Evolutionary conservation across 2,113 vertebrate species (phyloP), one percentile per base, ranked within the genome.

Genomic region (Eira barbara): DNA sequence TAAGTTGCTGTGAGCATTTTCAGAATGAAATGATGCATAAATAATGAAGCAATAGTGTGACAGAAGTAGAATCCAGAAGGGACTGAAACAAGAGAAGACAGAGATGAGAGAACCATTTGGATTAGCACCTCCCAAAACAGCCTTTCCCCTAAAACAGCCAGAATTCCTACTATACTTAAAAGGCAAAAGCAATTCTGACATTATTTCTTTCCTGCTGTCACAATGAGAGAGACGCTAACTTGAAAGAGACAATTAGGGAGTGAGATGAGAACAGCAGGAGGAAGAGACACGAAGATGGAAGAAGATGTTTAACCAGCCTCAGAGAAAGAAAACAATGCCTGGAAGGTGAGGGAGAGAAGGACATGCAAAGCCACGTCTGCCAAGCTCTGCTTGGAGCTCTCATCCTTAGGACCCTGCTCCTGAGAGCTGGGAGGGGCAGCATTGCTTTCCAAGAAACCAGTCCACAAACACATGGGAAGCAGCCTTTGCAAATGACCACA

Each of bases 171-270:
- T 91, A 27, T 57, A 39, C 67, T 89, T 59, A 12, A 71, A 92
- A 82, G 27, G 11, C 39, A 39, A 86, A 45, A 61, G 31, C 82
- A 80, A 45, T 57, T 36, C 18, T 39, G 31, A 20, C 13, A 36
- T 23, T 29, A 42, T 96, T 95, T 57, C 87, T 97, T 87, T 87
- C 55, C 83, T 76, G 47, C 8, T 4, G 73, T 81, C 45, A 55
- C 23, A 76, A 74, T 80, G 83, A 83, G 73, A 87, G 49, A 80
- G 83, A 65, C 21, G 49, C 27, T 39, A 39, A 83, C 76, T 47
- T 55, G 85, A 91, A 95, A 80, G 67, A 71, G 25, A 36, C 29
- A 18, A 4, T 86, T 47, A 85, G 73, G 34, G 20, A 69, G 9
- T 78, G 39, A 93, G 82, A 81, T 47, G 63, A 17, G 45, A 21